phyloP scores from a whole-genome alignment of 2,797 vertebrate species.

The Heterohyrax brucei region DNA sequence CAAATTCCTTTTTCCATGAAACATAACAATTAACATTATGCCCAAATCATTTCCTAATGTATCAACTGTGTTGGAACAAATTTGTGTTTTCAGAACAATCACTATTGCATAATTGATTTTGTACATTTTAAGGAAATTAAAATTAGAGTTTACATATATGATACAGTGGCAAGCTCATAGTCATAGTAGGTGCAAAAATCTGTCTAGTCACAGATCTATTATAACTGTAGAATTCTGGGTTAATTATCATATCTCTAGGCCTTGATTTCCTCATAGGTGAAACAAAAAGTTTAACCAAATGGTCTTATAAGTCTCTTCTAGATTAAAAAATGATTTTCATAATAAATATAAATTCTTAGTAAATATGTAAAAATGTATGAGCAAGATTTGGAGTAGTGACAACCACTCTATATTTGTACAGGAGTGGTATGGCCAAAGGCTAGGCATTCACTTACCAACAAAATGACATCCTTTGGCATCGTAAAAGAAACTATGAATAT shows the following conservation, averaged over 20 bases:
- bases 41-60: neutral
- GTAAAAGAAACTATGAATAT: neutral
- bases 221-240: neutral
- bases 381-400: constrained; percentile 1
- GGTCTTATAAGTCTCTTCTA: neutral
- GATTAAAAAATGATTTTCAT: constrained; percentile 22
- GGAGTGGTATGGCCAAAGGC: neutral
- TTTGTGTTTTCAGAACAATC: constrained; percentile 46
- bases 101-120: neutral
- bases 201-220: neutral
- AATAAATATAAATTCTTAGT: constrained; percentile 54
- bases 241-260: neutral
- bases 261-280: neutral
- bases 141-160: neutral
- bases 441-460: neutral
- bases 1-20: neutral
- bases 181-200: neutral
- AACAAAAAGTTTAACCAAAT: neutral
- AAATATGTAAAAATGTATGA: constrained; percentile 1
- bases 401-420: constrained; percentile 34
- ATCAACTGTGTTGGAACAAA: neutral
- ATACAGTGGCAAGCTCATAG: neutral
- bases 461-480: constrained; percentile 61
- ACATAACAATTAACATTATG: neutral
- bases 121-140: constrained; percentile 57